These are phyloP conservation scores for Carcina quercana DNA, from an alignment of 2,888 invertebrate species.

Conservation along the genomic window DNA sequence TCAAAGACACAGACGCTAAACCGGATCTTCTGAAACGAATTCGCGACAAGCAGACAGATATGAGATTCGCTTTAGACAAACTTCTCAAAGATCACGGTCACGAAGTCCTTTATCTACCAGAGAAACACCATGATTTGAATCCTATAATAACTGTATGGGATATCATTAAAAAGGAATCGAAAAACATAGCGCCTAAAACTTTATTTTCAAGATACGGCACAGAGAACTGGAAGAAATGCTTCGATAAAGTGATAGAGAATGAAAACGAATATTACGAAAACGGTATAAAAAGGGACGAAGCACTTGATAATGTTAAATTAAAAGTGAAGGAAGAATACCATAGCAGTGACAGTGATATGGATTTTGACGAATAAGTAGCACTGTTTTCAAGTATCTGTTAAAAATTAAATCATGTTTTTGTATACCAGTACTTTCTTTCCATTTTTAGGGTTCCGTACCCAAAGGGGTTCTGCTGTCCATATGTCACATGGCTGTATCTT, in stretches of 20 bases:
- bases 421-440: too few species aligned
- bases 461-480: too few species aligned
- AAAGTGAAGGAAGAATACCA: slow-evolving; percentile 1
- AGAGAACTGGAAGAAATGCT: slow-evolving; percentile 5
- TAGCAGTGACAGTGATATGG: neutral
- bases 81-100: slow-evolving; percentile 4
- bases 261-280: slow-evolving; percentile 8
- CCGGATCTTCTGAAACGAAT: slow-evolving; percentile 1
- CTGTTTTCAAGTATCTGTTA: too few species aligned
- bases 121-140: slow-evolving; percentile 4
- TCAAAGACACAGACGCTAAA: slow-evolving; percentile 1
- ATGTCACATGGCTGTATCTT: too few species aligned
- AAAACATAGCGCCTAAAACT: neutral
- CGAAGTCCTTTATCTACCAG: slow-evolving; percentile 5
- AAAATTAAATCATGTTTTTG: too few species aligned
- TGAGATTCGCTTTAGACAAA: slow-evolving; percentile 1
- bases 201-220: slow-evolving; percentile 1
- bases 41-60: neutral
- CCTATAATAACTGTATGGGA: slow-evolving; percentile 5
- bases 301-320: neutral
- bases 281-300: slow-evolving; percentile 3
- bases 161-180: slow-evolving; percentile 1
- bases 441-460: too few species aligned
- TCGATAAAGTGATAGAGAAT: slow-evolving; percentile 4
- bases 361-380: too few species aligned